Base-by-base conservation (phyloP, 2,888 invertebrate species). In the Sisyra terminalis region DNA sequence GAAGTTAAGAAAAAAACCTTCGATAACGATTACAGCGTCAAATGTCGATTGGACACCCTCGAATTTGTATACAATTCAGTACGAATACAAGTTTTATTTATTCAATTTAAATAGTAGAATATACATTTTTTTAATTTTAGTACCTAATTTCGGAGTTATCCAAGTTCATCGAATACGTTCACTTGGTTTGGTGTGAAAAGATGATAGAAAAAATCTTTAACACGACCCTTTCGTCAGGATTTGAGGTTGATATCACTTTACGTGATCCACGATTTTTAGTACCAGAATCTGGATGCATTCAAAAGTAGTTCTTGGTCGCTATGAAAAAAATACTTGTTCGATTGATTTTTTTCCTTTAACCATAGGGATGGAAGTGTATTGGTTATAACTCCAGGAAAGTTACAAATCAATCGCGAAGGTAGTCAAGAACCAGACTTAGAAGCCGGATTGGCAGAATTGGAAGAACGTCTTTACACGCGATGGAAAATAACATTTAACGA, bases 11-110 rank as follows among this genome's bases (percentile, higher is more conserved):
- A 74, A 55, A 75, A 79, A 53, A 78, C 81, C 49, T 67, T 70
- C 5, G 73, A 75, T 45, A 77, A 76, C 16, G 77, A 79, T 52
- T 78, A 77, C 51, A 78, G 77, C 9, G 57, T 85, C 2, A 71
- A 70, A 43, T 66, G 79, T 41, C 65, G 72, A 44, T 61, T 85
- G 55, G 82, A 85, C 55, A 76, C 84, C 0, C 65, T 85, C 14
- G 85, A 86, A 61, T 62, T 83, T 37, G 69, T 79, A 10, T 86
- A 86, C 60, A 73, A 85, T 54, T 78, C 83, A 71, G 86, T 84
- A 58, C 57, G 53, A 50, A 36, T 17, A 40, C 32, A 34, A 8
- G 4, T 3, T 11, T 11, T 14, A 34, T 29, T 11, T 31, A 31
- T 31, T 5, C 3, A 31, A 31, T 31, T n/a, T 31, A 3, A 11